Evolutionary conservation across 2,797 vertebrate genomes (phyloP).

Genomic region (Ataeniobius toweri): DNA sequence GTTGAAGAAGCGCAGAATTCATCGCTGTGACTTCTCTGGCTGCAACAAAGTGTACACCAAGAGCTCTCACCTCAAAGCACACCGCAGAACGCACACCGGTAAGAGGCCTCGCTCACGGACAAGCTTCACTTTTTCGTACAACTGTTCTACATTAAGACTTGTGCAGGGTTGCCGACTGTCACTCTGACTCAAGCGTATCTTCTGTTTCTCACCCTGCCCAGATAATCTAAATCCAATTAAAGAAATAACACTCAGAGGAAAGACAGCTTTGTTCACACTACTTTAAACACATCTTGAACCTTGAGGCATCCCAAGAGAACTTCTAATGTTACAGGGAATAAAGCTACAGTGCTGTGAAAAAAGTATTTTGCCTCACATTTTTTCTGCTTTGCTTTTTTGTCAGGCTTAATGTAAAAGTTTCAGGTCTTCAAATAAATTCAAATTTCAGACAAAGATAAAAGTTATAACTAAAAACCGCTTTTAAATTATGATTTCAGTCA

Average conservation of each 20-base stretch:
- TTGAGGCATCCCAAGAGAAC: background rate
- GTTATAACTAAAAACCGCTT: background rate
- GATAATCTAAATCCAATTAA: no score
- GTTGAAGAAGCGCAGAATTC: constrained; percentile 92
- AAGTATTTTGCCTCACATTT: background rate
- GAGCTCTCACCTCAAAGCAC: constrained; percentile 98
- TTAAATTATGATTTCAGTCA: background rate
- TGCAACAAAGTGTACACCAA: constrained; percentile 99
- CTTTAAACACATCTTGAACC: background rate
- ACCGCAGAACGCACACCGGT: constrained; percentile 98
- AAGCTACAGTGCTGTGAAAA: background rate
- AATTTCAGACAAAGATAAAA: background rate
- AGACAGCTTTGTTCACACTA: no score
- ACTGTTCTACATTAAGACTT: background rate
- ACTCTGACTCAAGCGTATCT: background rate
- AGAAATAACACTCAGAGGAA: no score
- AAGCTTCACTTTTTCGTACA: background rate
- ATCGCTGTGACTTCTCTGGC: constrained; percentile 93
- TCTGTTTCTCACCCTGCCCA: background rate
- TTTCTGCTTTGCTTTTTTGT: background rate
- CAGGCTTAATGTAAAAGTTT: background rate
- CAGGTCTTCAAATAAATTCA: background rate
- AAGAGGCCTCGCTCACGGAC: constrained; percentile 19
- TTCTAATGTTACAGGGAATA: background rate
- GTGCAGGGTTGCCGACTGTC: background rate